A percentile compares a stretch with the other conserved stretches of the same genome.
These are phyloP conservation scores for Tetrax tetrax DNA, from an alignment of 2,113 vertebrate species.

Conservation along the genomic window DNA sequence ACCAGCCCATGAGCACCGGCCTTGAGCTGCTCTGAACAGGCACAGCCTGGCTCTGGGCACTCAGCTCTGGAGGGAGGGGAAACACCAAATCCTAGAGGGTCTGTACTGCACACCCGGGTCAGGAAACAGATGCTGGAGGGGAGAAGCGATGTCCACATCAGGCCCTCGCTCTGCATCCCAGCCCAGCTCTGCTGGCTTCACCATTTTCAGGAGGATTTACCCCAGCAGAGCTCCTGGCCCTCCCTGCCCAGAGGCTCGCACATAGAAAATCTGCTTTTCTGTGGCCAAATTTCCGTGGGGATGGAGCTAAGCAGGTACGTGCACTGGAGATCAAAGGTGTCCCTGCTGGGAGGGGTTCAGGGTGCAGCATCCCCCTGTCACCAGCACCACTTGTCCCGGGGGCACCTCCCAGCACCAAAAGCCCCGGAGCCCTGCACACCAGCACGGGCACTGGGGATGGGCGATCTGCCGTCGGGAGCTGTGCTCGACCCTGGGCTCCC, in stretches of 20 bases:
- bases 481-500: not conserved
- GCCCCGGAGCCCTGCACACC: not conserved
- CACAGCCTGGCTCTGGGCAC: not conserved
- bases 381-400: too few species aligned
- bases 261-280: not conserved
- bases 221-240: not conserved
- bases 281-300: not conserved
- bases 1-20: not conserved
- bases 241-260: rapidly evolving
- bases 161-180: not conserved
- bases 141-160: rapidly evolving
- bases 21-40: not conserved
- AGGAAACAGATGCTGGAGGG: not conserved
- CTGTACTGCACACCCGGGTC: not conserved
- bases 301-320: not conserved
- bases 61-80: not conserved
- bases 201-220: not conserved
- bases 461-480: rapidly evolving
- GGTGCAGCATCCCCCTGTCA: not conserved
- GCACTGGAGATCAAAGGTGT: not conserved
- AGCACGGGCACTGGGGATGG: not conserved
- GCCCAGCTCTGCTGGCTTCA: not conserved
- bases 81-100: not conserved
- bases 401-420: not conserved
- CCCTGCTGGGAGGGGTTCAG: not conserved